These are phyloP conservation scores for Polyommatus icarus DNA, from an alignment of 2,888 invertebrate species.

Conservation along the genomic window DNA sequence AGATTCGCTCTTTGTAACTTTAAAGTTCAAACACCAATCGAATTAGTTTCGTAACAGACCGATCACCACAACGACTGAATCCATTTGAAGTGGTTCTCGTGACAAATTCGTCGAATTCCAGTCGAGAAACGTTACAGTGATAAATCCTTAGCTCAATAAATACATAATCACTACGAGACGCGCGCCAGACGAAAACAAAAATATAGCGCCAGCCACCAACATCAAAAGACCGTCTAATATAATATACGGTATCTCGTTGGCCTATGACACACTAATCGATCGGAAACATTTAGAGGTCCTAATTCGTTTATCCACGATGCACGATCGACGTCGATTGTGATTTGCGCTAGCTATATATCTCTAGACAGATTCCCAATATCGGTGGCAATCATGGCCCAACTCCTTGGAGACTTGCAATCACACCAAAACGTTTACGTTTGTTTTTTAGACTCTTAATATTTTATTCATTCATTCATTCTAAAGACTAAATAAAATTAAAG, in stretches of 20 bases:
- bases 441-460: neutral
- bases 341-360: too few relatives aligned
- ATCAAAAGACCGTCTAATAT: neutral
- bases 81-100: neutral
- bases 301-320: too few relatives aligned
- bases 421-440: neutral
- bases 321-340: too few relatives aligned
- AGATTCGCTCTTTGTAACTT: neutral
- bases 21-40: neutral
- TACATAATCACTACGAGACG: neutral
- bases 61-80: neutral
- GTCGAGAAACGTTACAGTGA: neutral
- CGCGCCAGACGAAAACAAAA: constrained; percentile 11
- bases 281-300: neutral
- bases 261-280: neutral
- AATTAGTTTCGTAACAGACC: neutral
- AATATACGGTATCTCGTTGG: neutral
- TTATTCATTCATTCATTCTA: neutral
- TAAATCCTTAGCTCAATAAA: neutral
- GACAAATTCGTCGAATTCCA: neutral
- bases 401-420: too few relatives aligned
- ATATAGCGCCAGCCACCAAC: neutral
- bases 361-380: too few relatives aligned
- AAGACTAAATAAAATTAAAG: too few relatives aligned
- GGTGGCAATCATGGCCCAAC: too few relatives aligned